Percentiles rank a stretch among this genome's conserved stretches.
These are phyloP conservation scores for Lagodon rhomboides DNA, from an alignment of 2,797 vertebrate species.

Conservation along the genomic window DNA sequence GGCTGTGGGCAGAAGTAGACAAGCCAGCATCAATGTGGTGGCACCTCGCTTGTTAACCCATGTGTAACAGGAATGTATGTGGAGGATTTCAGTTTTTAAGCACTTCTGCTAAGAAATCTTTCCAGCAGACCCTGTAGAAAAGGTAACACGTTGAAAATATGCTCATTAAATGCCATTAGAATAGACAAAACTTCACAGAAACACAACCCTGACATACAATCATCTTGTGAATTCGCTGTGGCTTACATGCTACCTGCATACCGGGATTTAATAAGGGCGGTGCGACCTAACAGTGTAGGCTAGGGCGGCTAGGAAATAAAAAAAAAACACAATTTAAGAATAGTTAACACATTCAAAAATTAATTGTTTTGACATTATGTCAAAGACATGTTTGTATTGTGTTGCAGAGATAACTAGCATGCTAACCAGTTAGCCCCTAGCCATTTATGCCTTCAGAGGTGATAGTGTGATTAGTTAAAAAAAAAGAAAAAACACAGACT, in stretches of 20 bases:
- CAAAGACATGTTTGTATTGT: too few species aligned
- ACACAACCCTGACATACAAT: background rate
- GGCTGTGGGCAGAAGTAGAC: constrained; percentile 12
- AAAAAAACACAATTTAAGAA: too few species aligned
- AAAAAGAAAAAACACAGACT: background rate
- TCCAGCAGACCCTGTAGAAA: background rate
- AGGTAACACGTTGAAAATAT: background rate
- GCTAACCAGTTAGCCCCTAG: too few species aligned
- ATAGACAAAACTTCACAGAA: background rate
- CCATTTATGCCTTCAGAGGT: too few species aligned
- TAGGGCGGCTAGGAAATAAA: background rate
- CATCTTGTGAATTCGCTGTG: background rate
- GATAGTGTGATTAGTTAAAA: too few species aligned
- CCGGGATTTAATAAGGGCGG: background rate
- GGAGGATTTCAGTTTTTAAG: background rate
- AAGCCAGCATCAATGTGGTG: background rate
- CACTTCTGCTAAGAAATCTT: background rate
- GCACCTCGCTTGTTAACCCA: background rate
- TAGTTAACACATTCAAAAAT: too few species aligned
- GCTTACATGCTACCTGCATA: background rate
- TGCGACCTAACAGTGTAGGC: background rate
- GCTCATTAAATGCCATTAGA: background rate
- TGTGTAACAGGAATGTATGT: background rate
- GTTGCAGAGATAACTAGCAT: too few species aligned
- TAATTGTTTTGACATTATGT: too few species aligned